Evolutionary conservation across 2,888 invertebrate genomes (phyloP).

Genomic region (Xanthorhoe designata): DNA sequence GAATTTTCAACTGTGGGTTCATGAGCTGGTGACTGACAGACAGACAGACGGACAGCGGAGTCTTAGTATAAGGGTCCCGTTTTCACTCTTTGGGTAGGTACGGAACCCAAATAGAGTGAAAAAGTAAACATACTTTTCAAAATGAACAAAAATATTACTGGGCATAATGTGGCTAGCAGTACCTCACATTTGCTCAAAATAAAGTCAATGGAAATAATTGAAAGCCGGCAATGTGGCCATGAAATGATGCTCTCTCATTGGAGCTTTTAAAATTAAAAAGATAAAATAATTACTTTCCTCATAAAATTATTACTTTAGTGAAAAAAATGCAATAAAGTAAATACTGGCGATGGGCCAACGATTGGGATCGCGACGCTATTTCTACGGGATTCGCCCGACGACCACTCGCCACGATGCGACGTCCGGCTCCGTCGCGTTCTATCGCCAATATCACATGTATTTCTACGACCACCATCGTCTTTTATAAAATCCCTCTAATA

Average conservation of each 20-base stretch:
- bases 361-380: constrained; percentile 68
- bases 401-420: constrained; percentile 4
- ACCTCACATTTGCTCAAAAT: constrained; percentile 18
- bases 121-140: not conserved
- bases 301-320: constrained; percentile 58
- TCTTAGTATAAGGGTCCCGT: too few relatives aligned
- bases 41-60: too few relatives aligned
- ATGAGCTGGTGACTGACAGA: too few relatives aligned
- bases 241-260: constrained; percentile 41
- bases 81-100: too few relatives aligned
- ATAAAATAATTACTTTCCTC: constrained; percentile 57
- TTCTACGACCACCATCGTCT: constrained; percentile 5
- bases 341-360: constrained; percentile 71
- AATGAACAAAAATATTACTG: not conserved
- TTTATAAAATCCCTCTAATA: not conserved
- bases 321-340: constrained; percentile 69
- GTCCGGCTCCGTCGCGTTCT: constrained; percentile 49
- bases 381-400: constrained; percentile 54
- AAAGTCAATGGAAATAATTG: constrained; percentile 27
- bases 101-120: too few relatives aligned
- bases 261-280: constrained; percentile 51
- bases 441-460: constrained; percentile 21
- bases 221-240: constrained; percentile 31
- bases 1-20: too few relatives aligned
- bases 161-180: constrained; percentile 7